Conservation (phyloP, 2,888 invertebrate species). For the Acanthosepion esculentum region DNA sequence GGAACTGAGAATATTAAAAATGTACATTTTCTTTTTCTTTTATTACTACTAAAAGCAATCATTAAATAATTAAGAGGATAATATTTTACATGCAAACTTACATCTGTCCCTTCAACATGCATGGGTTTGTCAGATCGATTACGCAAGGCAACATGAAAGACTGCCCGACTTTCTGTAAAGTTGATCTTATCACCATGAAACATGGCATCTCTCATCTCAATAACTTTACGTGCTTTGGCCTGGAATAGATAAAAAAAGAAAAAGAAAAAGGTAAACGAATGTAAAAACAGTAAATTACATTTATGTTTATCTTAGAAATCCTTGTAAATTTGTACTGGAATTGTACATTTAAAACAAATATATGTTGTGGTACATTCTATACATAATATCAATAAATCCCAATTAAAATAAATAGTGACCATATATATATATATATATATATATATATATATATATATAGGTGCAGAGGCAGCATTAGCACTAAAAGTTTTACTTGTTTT, state of each 20-base stretch:
- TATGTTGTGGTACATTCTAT: no score
- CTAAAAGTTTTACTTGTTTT: no score
- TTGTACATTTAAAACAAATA: no score
- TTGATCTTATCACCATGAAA: slow-evolving; percentile 95
- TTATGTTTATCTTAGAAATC: no score
- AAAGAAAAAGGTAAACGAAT: no score
- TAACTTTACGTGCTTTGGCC: slow-evolving; percentile 85
- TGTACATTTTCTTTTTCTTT: not conserved
- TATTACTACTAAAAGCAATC: not conserved
- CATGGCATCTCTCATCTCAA: slow-evolving; percentile 91
- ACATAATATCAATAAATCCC: no score
- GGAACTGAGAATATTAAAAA: not conserved
- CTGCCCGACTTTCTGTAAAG: slow-evolving; percentile 96
- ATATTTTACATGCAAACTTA: slow-evolving; percentile 74
- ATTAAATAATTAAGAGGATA: not conserved
- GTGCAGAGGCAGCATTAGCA: no score
- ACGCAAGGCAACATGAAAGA: slow-evolving; percentile 93
- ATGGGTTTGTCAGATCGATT: slow-evolving; percentile 88
- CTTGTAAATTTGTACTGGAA: no score
- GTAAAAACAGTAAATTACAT: not conserved
- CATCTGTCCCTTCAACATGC: slow-evolving; percentile 88
- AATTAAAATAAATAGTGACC: no score
- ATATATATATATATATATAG: no score
- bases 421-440: no score
- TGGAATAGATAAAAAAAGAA: slow-evolving; percentile 64